Base-by-base conservation (phyloP, 2,888 invertebrate species). In the Ormyrus nitidulus region DNA sequence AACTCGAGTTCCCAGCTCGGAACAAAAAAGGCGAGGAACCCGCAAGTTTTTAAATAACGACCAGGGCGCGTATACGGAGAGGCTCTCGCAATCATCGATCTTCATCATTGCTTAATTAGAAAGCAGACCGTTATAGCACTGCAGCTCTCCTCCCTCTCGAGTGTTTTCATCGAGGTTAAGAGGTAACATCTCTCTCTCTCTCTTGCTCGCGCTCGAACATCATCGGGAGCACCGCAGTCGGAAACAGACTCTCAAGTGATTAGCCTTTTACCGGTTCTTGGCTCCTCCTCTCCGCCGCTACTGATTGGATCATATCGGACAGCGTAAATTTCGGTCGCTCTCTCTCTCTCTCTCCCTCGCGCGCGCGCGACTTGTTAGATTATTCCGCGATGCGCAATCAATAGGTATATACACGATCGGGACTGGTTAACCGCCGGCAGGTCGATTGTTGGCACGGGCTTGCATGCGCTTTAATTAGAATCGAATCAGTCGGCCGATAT, bases 341-440 rank as follows among this genome's bases (percentile, higher is more conserved):
- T 34, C 34, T 34, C 34, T 19, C 19, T 19, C 19, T 19, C 34
- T 34, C 34, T 34, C 34, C 2, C 34, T 2, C 34, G 34, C 34
- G 34, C 6, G 56, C 11, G 6, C 9, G 64, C 53, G 51, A 86
- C 85, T 85, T 82, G 86, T 86, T 87, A 86, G 84, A 84, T 85
- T 85, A 85, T 34, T 86, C 86, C 85, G 2, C 83, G 84, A 85
- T 86, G 85, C 83, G 86, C 85, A 87, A 87, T 88, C 87, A 85
- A 89, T 86, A 86, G 6, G 49, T 68, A 34, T 34, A 34, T 34
- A 34, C 34, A 19, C 64, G 49, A 70, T 64, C 49, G 65, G 49
- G 54, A 74, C 53, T 71, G 66, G 75, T 81, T 79, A 56, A 72
- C 77, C 82, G 73, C 79, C 34, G 54, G 61, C 71, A 34, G 34